phyloP scores from a whole-genome alignment of 2,888 invertebrate genomes.

The Tipula confusa region DNA sequence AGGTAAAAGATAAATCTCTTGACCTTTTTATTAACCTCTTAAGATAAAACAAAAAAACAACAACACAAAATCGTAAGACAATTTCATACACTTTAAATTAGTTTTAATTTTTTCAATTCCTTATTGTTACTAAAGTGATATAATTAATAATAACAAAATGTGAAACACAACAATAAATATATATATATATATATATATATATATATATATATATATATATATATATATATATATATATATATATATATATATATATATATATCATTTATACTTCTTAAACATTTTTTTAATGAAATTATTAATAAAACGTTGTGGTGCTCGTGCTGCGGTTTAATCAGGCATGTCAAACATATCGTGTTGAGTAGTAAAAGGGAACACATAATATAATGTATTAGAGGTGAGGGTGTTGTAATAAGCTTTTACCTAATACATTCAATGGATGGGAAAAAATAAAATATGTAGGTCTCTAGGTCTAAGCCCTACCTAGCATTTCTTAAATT shows the following conservation, averaged over 20 bases:
- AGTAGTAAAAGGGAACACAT: background rate
- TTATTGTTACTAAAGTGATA: conserved; percentile 12
- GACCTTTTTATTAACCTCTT: background rate
- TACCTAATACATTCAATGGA: too few species aligned
- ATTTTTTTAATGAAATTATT: background rate
- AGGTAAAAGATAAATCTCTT: conserved; percentile 5
- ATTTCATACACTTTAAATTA: background rate
- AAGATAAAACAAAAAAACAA: background rate
- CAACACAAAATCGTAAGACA: background rate
- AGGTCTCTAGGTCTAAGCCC: too few species aligned
- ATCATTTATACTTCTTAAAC: background rate
- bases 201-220: too few species aligned
- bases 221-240: too few species aligned
- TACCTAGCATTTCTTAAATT: too few species aligned
- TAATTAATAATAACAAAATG: conserved; percentile 9
- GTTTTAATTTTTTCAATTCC: background rate
- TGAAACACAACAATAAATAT: background rate
- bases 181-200: too few species aligned
- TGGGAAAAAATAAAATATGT: too few species aligned
- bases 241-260: background rate
- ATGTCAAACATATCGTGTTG: background rate
- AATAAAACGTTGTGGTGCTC: background rate
- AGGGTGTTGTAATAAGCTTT: too few species aligned
- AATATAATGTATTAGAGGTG: too few species aligned
- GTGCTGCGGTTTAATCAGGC: background rate